A percentile compares a stretch with the other conserved stretches of the same genome.
Conservation (phyloP, 2,888 invertebrate genomes). For the Parnassius smintheus region DNA sequence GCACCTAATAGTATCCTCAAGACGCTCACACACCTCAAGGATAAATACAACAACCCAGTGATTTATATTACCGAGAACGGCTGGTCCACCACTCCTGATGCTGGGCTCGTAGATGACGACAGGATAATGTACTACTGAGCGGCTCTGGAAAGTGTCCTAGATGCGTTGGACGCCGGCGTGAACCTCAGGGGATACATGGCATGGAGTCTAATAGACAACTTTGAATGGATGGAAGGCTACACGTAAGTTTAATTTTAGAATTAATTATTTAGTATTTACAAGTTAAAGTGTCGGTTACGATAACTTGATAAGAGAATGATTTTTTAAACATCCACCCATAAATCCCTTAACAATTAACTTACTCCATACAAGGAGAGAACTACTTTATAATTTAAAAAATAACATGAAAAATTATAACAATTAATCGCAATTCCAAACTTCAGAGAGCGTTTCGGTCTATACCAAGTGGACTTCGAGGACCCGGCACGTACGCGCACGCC, state of each 20-base stretch:
- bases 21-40: slow-evolving; percentile 70
- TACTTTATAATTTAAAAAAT: too few species aligned
- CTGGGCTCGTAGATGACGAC: slow-evolving; percentile 62
- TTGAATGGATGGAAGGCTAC: slow-evolving; percentile 83
- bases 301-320: too few species aligned
- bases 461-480: slow-evolving; percentile 83
- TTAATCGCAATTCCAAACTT: background rate
- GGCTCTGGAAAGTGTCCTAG: slow-evolving; percentile 63
- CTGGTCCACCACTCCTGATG: slow-evolving; percentile 55
- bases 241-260: slow-evolving; percentile 41
- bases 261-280: too few species aligned
- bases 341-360: too few species aligned
- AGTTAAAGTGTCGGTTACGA: too few species aligned
- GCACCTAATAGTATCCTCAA: slow-evolving; percentile 82
- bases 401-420: too few species aligned
- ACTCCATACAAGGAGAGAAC: too few species aligned
- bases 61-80: slow-evolving; percentile 84
- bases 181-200: slow-evolving; percentile 78
- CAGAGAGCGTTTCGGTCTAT: slow-evolving; percentile 85
- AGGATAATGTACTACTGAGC: slow-evolving; percentile 65
- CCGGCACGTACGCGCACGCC: slow-evolving; percentile 82
- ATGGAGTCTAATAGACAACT: slow-evolving; percentile 84
- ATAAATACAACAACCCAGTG: slow-evolving; percentile 71
- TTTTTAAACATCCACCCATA: too few species aligned
- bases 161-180: slow-evolving; percentile 68